Evolutionary conservation across 2,888 invertebrate species (phyloP).

Genomic region (Hermaeophaga mercurialis): DNA sequence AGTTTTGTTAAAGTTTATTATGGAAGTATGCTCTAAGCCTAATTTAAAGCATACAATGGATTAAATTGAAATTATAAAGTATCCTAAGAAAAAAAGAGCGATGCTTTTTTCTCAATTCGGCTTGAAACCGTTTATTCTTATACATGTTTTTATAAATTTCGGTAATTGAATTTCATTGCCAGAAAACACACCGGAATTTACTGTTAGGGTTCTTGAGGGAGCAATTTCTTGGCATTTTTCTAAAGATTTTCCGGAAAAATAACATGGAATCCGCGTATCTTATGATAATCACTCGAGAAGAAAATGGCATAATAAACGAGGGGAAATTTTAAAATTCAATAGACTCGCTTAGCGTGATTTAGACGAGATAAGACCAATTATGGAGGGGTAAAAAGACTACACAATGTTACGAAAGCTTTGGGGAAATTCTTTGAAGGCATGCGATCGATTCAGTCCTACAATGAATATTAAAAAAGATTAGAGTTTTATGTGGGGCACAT

Average conservation of each 20-base stretch:
- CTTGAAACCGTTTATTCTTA: too few species aligned
- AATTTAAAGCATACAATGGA: too few species aligned
- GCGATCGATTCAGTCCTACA: too few species aligned
- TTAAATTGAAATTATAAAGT: too few species aligned
- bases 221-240: background rate
- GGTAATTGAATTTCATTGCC: conserved; percentile 8
- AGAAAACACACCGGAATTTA: conserved; percentile 6
- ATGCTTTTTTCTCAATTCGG: too few species aligned
- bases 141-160: conserved; percentile 4
- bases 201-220: background rate
- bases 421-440: too few species aligned
- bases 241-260: conserved; percentile 2
- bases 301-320: conserved; percentile 33
- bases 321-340: conserved; percentile 34
- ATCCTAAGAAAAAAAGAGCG: too few species aligned
- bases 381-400: conserved; percentile 21
- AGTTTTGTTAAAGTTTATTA: too few species aligned
- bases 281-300: conserved; percentile 29
- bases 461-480: too few species aligned
- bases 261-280: conserved; percentile 22
- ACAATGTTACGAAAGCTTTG: conserved; percentile 25
- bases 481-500: too few species aligned
- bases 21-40: too few species aligned
- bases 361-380: conserved; percentile 33
- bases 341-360: conserved; percentile 33